Conservation (phyloP, 1,140 invertebrate genomes). For the Uloborus diversus region DNA sequence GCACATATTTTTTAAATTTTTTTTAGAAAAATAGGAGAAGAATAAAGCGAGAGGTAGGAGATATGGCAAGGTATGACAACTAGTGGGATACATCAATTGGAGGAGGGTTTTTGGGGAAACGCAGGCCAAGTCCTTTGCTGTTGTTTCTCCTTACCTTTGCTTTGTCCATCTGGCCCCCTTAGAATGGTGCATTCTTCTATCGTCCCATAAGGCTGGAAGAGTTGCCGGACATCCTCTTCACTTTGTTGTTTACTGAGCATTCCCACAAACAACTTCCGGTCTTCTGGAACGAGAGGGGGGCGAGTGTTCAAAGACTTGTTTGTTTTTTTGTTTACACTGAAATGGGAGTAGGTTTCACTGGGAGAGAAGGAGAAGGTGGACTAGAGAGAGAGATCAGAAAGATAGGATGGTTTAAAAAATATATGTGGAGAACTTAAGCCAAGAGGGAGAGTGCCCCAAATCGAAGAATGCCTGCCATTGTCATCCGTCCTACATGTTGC, state of each 20-base stretch:
- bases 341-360: slow-evolving; percentile 21
- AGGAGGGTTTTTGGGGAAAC: not conserved
- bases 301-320: slow-evolving; percentile 40
- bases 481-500: too few relatives aligned
- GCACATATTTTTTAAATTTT: too few relatives aligned
- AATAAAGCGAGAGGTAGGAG: not conserved
- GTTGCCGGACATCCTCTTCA: slow-evolving; percentile 96
- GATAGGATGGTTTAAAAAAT: too few relatives aligned
- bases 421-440: too few relatives aligned
- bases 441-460: too few relatives aligned
- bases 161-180: slow-evolving; percentile 93
- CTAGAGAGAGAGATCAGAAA: not conserved
- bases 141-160: slow-evolving; percentile 81
- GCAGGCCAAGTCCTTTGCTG: slow-evolving; percentile 1
- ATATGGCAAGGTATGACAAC: not conserved
- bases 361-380: not conserved
- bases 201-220: slow-evolving; percentile 91
- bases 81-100: not conserved
- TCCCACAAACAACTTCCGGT: slow-evolving; percentile 99
- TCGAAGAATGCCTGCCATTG: too few relatives aligned
- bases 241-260: slow-evolving; percentile 99
- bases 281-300: slow-evolving; percentile 70
- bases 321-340: slow-evolving; percentile 38
- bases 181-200: slow-evolving; percentile 99
- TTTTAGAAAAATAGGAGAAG: not conserved